phyloP scores from a whole-genome alignment of 2,888 invertebrate genomes.

The Hymenopus coronatus region DNA sequence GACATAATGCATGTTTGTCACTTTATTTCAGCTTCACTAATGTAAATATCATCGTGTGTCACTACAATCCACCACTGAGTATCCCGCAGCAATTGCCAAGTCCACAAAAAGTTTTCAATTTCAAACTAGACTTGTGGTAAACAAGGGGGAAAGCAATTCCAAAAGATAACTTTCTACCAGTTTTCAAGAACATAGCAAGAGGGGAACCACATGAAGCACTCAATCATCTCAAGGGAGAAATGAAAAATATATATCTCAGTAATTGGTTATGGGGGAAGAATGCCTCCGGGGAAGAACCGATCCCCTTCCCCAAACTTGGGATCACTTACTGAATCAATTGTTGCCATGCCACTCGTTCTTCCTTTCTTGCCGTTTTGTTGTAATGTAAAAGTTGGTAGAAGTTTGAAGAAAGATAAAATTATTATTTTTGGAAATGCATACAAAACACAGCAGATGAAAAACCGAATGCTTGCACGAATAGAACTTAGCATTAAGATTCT shows the following conservation, averaged over 20 bases:
- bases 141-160: background rate
- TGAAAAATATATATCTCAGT: background rate
- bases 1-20: background rate
- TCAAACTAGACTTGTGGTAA: background rate
- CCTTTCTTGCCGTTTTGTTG: background rate
- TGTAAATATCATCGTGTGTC: background rate
- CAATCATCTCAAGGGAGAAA: background rate
- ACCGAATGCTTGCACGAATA: too few relatives aligned
- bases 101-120: background rate
- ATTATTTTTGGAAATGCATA: too few relatives aligned
- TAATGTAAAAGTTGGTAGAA: background rate
- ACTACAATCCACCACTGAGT: background rate
- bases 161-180: background rate
- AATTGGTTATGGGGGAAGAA: background rate
- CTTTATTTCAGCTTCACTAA: background rate
- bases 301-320: background rate
- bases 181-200: background rate
- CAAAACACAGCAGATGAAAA: too few relatives aligned
- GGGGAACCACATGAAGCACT: background rate
- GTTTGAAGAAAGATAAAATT: background rate
- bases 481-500: too few relatives aligned
- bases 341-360: background rate
- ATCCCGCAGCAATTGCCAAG: background rate
- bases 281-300: background rate
- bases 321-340: background rate